phyloP scores from a whole-genome alignment of 2,113 vertebrate species.

The Cynocephalus volans region DNA sequence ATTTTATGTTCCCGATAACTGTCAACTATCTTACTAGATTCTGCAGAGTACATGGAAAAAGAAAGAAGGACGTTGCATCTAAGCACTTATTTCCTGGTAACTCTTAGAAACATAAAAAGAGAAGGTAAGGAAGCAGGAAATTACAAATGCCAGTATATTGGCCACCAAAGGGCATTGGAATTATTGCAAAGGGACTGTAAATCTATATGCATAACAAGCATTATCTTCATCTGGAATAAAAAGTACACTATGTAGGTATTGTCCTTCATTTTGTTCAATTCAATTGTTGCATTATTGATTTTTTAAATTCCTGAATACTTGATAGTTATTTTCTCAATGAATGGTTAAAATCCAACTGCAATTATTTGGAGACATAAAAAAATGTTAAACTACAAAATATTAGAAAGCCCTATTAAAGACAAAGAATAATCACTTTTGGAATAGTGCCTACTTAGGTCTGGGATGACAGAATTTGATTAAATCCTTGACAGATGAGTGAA shows the following conservation, averaged over 20 bases:
- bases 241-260: neutral
- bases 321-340: neutral
- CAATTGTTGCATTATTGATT: neutral
- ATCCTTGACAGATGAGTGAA: neutral
- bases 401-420: neutral
- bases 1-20: slow-evolving; percentile 20
- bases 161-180: neutral
- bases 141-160: neutral
- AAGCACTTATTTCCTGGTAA: slow-evolving; percentile 51
- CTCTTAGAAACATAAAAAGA: slow-evolving; percentile 41
- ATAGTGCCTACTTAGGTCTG: neutral
- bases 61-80: neutral
- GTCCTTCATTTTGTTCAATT: slow-evolving; percentile 12
- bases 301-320: slow-evolving; percentile 16
- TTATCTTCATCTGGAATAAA: neutral
- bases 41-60: slow-evolving; percentile 32
- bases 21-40: neutral
- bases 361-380: neutral
- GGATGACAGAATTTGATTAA: neutral
- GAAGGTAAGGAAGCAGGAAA: neutral
- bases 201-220: neutral
- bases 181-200: neutral
- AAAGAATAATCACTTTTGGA: neutral
- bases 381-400: neutral
- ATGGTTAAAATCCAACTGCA: slow-evolving; percentile 31